A percentile compares a stretch with the other conserved stretches of the same genome.
These are phyloP conservation scores for Drosophila malerkotliana DNA, from an alignment of 1,140 invertebrate species.

Conservation along the genomic window DNA sequence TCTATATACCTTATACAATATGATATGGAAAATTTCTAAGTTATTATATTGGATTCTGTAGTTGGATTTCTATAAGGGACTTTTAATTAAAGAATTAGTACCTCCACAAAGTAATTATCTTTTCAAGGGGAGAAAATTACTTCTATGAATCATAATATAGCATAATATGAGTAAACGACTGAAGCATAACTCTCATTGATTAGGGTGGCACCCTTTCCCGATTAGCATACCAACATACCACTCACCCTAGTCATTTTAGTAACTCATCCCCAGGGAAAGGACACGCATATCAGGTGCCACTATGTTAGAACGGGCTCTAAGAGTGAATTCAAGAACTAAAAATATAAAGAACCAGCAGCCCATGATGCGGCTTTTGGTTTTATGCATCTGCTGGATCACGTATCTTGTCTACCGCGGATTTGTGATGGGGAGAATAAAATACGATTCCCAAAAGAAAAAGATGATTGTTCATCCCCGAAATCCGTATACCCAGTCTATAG, in stretches of 20 bases:
- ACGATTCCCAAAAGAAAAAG: background rate
- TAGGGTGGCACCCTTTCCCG: background rate
- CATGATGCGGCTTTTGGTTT: background rate
- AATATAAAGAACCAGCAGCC: too few species aligned
- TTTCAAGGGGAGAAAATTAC: too few species aligned
- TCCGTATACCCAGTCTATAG: background rate
- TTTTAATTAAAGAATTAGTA: too few species aligned
- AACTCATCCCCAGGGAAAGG: background rate
- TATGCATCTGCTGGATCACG: constrained; percentile 1
- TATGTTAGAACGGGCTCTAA: too few species aligned
- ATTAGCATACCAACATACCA: background rate
- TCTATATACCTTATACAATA: constrained; percentile 36
- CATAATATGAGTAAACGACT: too few species aligned
- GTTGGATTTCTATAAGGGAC: too few species aligned
- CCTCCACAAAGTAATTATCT: too few species aligned
- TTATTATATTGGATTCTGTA: too few species aligned
- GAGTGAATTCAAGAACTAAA: too few species aligned
- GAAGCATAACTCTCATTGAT: background rate
- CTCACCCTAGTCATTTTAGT: background rate
- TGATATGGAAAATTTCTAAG: constrained; percentile 25
- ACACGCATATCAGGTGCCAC: background rate
- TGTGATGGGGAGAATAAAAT: constrained; percentile 5
- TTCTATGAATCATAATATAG: background rate
- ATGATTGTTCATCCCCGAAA: background rate
- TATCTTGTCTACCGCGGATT: constrained; percentile 1